These are phyloP conservation scores for Gymnocheta viridis DNA, from an alignment of 2,888 invertebrate species.

Conservation along the genomic window DNA sequence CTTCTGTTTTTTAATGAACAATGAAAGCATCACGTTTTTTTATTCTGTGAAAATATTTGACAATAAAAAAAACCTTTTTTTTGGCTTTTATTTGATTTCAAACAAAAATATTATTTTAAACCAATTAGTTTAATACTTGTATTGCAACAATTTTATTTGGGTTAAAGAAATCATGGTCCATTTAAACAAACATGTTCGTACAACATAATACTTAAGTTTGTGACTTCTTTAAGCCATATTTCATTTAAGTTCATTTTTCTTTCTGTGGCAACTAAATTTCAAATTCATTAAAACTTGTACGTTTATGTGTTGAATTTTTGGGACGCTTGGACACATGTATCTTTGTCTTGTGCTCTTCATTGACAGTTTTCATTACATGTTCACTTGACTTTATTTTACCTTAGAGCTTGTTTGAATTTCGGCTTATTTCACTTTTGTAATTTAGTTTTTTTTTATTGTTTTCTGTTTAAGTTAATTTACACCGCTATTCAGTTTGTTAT, in stretches of 20 bases:
- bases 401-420: constrained; percentile 12
- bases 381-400: background rate
- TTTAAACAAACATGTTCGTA: background rate
- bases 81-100: constrained; percentile 8
- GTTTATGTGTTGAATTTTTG: constrained; percentile 3
- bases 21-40: constrained; percentile 52
- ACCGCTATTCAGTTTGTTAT: constrained; percentile 15
- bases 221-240: constrained; percentile 24
- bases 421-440: background rate
- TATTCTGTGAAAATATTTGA: constrained; percentile 28
- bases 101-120: constrained; percentile 43
- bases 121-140: constrained; percentile 57
- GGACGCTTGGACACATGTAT: constrained; percentile 42
- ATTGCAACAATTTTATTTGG: constrained; percentile 44
- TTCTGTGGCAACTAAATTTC: constrained; percentile 3
- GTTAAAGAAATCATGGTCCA: constrained; percentile 57
- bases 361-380: constrained; percentile 59
- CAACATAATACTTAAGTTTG: background rate
- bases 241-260: constrained; percentile 15
- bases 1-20: constrained; percentile 30
- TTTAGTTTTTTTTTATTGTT: background rate
- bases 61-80: background rate
- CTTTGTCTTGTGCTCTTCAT: constrained; percentile 65
- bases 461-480: constrained; percentile 23
- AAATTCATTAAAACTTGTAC: constrained; percentile 38